These are phyloP conservation scores for Cataglyphis albicans DNA, from an alignment of 2,888 invertebrate species.

Conservation along the genomic window DNA sequence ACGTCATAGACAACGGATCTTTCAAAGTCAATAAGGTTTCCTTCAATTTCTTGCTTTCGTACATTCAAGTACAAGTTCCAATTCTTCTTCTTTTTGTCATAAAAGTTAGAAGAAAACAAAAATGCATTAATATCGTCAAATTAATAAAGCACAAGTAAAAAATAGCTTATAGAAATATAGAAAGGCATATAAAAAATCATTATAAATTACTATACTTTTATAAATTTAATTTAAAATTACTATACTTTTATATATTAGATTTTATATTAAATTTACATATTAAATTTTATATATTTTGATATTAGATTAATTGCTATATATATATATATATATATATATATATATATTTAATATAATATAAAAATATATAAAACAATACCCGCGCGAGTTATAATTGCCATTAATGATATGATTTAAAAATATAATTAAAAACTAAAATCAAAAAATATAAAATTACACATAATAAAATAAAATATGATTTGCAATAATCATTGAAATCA, in stretches of 20 bases:
- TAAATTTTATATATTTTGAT: too few relatives aligned
- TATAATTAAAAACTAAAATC: neutral
- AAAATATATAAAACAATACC: too few relatives aligned
- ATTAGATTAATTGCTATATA: neutral
- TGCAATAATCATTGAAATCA: neutral
- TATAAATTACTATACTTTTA: too few relatives aligned
- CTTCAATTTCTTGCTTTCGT: constrained; percentile 2
- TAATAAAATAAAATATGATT: neutral
- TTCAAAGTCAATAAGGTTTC: constrained; percentile 11
- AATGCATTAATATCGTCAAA: neutral
- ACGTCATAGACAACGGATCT: neutral
- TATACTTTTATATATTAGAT: too few relatives aligned
- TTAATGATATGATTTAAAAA: neutral
- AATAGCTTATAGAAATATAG: neutral
- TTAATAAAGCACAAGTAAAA: neutral
- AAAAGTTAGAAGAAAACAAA: neutral
- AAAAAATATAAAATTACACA: neutral
- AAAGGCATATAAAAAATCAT: neutral
- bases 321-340: too few relatives aligned
- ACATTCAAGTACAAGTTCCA: neutral
- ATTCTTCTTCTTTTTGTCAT: neutral
- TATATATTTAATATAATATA: too few relatives aligned
- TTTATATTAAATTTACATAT: too few relatives aligned
- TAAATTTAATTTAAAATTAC: neutral
- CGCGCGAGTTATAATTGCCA: neutral